Evolutionary conservation across 2,888 invertebrate genomes (phyloP), one percentile per base, ranked within the genome.

Genomic region (Drosophila fungiperda): DNA sequence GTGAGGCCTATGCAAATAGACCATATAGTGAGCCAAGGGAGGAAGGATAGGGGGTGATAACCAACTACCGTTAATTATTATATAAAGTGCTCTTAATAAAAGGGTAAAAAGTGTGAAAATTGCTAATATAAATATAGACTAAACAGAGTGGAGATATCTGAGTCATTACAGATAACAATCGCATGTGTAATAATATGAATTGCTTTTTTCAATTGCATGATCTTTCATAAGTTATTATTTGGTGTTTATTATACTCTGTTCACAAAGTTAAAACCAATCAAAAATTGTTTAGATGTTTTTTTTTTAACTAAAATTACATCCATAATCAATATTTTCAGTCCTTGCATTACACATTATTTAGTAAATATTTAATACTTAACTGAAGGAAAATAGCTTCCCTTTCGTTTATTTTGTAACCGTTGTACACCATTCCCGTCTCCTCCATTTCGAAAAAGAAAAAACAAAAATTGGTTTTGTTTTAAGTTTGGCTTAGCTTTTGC

Each of bases 41-140:
- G 20, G 20, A 40, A 15, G 20, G 45, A 40, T 11, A n/a, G 6
- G 35, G n/a, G 29, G 59, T 76, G 71, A 76, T 63, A 76, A 76
- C 62, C 71, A 76, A 71, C 76, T 67, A 63, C 40, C 55, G 76
- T 76, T 81, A 81, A 82, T 76, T 70, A 82, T 87, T 84, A 87
- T 76, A 82, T 82, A 87, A 84, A 84, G 69, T 76, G 70, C 70
- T 61, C 67, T 63, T 52, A 64, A 71, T 64, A 76, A 71, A 55
- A 63, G 62, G 67, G 62, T 71, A 17, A 45, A 45, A 23, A 45
- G 45, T 23, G 23, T 45, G 20, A 45, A 45, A 45, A 45, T 8
- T 23, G 45, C 23, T 45, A 8, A 23, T 23, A 23, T 15, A 23
- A 45, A 23, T 45, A 23, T 15, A 45, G 20, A 45, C 15, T 45